Conservation (phyloP, 2,888 invertebrate species). For the Platypus cylindrus region DNA sequence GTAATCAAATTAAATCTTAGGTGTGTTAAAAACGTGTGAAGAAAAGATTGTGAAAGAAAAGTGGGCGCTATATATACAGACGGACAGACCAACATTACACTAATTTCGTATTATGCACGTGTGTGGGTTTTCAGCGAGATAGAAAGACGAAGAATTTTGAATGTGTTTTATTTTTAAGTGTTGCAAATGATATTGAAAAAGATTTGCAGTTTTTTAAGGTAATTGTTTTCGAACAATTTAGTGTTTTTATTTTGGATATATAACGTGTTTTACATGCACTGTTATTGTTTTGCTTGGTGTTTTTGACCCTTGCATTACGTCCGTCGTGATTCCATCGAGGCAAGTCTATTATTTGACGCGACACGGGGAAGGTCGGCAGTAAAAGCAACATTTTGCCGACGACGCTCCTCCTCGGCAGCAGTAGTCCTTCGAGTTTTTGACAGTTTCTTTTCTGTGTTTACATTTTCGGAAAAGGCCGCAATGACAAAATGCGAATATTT, state of each 20-base stretch:
- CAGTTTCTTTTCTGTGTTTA: slow-evolving; percentile 12
- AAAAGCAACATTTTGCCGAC: slow-evolving; percentile 12
- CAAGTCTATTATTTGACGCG: slow-evolving; percentile 35
- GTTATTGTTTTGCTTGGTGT: slow-evolving; percentile 60
- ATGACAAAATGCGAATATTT: slow-evolving; percentile 12
- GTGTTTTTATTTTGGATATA: slow-evolving; percentile 7
- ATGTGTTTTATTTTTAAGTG: too few species aligned
- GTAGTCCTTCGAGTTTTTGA: slow-evolving; percentile 14
- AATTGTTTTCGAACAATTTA: too few species aligned
- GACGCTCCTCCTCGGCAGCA: too few species aligned
- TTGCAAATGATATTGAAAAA: too few species aligned
- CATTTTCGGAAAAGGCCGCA: slow-evolving; percentile 10
- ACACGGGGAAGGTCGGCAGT: slow-evolving; percentile 29
- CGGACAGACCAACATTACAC: too few species aligned
- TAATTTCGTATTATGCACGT: too few species aligned
- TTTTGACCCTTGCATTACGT: slow-evolving; percentile 40
- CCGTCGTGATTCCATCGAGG: slow-evolving; percentile 33
- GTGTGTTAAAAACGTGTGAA: too few species aligned
- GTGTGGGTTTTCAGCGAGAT: too few species aligned
- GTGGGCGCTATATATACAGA: too few species aligned
- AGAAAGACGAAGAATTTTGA: too few species aligned
- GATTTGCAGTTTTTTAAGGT: too few species aligned
- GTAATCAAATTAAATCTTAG: too few species aligned
- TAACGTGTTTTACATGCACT: slow-evolving; percentile 42
- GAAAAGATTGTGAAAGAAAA: slow-evolving; percentile 3